These are phyloP conservation scores for Schizothorax lantsangensis DNA, from an alignment of 2,797 vertebrate genomes.

Conservation along the genomic window DNA sequence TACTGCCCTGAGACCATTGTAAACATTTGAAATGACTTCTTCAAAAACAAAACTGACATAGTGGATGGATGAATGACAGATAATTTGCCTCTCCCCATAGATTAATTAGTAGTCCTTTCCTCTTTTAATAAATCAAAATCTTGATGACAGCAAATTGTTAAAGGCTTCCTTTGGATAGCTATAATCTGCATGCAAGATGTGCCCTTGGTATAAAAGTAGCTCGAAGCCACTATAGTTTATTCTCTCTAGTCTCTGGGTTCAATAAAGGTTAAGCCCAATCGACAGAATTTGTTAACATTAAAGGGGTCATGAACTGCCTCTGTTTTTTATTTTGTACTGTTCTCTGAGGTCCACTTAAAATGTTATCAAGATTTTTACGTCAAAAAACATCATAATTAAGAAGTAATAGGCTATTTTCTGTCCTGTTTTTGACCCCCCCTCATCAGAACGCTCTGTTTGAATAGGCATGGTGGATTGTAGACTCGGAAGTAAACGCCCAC, in stretches of 20 bases:
- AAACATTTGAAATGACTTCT: slow-evolving; percentile 10
- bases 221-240: neutral
- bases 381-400: neutral
- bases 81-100: neutral
- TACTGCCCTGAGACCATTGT: neutral
- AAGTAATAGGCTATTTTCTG: neutral
- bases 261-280: neutral
- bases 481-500: too few relatives aligned
- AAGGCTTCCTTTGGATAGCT: neutral
- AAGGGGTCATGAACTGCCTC: neutral
- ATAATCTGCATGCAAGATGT: slow-evolving; percentile 10
- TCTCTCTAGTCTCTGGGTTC: neutral
- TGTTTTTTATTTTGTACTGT: neutral
- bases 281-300: neutral
- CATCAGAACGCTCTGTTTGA: too few relatives aligned
- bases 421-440: too few relatives aligned
- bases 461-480: too few relatives aligned
- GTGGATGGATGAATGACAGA: neutral
- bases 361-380: neutral
- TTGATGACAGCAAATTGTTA: neutral
- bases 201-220: neutral
- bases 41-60: neutral
- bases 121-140: slow-evolving; percentile 16
- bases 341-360: neutral
- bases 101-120: neutral